These are phyloP conservation scores for Clarias magur DNA, from an alignment of 2,113 vertebrate genomes.

Conservation along the genomic window DNA sequence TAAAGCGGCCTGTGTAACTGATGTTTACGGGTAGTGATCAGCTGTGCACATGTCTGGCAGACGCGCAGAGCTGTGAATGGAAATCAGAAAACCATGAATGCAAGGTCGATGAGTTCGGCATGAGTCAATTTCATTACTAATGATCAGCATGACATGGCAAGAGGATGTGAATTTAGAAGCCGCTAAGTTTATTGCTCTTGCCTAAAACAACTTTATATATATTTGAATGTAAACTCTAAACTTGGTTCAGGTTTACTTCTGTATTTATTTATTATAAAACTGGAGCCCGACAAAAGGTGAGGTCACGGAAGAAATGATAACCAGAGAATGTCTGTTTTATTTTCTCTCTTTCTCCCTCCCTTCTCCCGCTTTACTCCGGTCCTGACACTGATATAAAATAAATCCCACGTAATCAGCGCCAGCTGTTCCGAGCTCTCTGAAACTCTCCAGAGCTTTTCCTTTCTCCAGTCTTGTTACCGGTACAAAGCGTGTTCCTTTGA, in stretches of 20 bases:
- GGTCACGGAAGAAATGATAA: background rate
- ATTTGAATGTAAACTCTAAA: too few relatives aligned
- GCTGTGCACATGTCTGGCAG: conserved; percentile 61
- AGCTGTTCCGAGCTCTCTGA: conserved; percentile 1
- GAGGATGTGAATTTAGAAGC: conserved; percentile 34
- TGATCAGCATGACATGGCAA: conserved; percentile 4
- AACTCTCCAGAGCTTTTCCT: background rate
- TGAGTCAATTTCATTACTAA: conserved; percentile 34
- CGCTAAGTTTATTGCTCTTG: background rate
- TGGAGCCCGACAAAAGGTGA: background rate
- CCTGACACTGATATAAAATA: conserved; percentile 6
- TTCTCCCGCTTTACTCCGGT: background rate
- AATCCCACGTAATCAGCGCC: conserved; percentile 6
- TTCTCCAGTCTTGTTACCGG: background rate
- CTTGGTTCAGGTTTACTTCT: background rate
- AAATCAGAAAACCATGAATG: conserved; percentile 61
- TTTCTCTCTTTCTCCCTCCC: background rate
- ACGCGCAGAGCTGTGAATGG: conserved; percentile 48
- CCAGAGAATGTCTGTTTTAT: background rate
- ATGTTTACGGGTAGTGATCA: conserved; percentile 69
- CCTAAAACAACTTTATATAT: background rate
- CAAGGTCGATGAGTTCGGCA: conserved; percentile 31
- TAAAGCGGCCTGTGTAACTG: conserved; percentile 67
- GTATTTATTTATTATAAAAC: background rate
- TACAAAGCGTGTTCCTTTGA: background rate